Percentiles rank a stretch among this genome's conserved stretches.
These are phyloP conservation scores for Erynnis tages DNA, from an alignment of 2,888 invertebrate genomes.

Conservation along the genomic window DNA sequence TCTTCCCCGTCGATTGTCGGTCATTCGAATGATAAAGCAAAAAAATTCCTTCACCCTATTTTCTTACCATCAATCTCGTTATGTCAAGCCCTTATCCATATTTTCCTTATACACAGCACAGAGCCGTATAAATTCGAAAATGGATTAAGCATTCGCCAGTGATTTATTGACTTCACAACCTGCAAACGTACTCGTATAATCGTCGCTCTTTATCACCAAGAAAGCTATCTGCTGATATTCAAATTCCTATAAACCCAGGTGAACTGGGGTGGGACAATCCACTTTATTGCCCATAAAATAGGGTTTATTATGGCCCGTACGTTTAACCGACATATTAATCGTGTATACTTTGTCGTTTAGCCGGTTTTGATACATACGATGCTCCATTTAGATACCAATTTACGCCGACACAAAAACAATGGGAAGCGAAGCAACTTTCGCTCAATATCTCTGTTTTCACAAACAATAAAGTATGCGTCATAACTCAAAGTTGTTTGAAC, in stretches of 20 bases:
- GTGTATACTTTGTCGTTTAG: slow-evolving; percentile 25
- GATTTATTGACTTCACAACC: slow-evolving; percentile 20
- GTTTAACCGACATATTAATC: slow-evolving; percentile 21
- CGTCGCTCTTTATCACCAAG: slow-evolving; percentile 21
- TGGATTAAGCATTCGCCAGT: slow-evolving; percentile 15
- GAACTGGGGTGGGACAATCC: background rate
- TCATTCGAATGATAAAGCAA: too few species aligned
- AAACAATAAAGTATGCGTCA: slow-evolving; percentile 35
- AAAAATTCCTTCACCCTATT: too few species aligned
- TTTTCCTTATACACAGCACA: too few species aligned
- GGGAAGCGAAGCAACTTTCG: slow-evolving; percentile 38
- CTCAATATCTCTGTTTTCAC: slow-evolving; percentile 36
- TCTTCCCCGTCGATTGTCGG: too few species aligned
- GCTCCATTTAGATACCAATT: slow-evolving; percentile 39
- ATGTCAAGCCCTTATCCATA: too few species aligned
- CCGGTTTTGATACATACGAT: slow-evolving; percentile 34
- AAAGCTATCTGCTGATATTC: slow-evolving; percentile 24
- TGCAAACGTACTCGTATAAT: slow-evolving; percentile 17
- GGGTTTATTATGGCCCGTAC: background rate
- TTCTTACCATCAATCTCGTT: too few species aligned
- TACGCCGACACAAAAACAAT: slow-evolving; percentile 40
- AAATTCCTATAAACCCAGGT: slow-evolving; percentile 16
- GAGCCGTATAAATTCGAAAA: slow-evolving; percentile 13
- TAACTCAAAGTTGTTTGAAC: slow-evolving; percentile 57
- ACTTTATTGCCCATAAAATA: slow-evolving; percentile 6